Evolutionary conservation across 2,113 vertebrate species (phyloP), one percentile per base, ranked within the genome.

Genomic region (Origma solitaria): DNA sequence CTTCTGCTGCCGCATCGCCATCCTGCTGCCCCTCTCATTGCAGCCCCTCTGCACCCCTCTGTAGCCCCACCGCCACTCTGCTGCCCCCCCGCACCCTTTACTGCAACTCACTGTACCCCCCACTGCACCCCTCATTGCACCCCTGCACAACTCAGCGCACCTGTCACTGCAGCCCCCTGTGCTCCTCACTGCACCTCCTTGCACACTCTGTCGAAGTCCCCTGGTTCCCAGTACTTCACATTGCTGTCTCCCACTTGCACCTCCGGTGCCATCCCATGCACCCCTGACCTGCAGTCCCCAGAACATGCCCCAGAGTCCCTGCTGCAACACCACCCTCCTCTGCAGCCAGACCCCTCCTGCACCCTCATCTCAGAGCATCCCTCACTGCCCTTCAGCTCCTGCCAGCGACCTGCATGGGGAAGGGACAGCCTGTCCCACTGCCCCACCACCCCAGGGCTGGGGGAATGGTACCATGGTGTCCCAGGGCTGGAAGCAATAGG

Each of bases 151-250:
- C 22, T 11, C 45, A 14, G 21, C 11, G 40, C 19, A 13, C 9
- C 16, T 7, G 11, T 30, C 27, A 16, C 12, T 40, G 45, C 5
- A 15, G 16, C 49, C 30, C 21, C 11, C 54, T 15, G 37, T 38
- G 6, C 19, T 25, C 3, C 37, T 50, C 40, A 9, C 18, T 58
- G 54, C 18, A 13, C 16, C 21, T 12, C 1, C 0, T 2, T 17
- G 37, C n/a, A 7, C 5, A 1, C 35, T 9, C 21, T 1, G 7
- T 24, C 12, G 37, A 49, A 25, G 7, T 4, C 16, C 28, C 24
- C 18, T 2, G 1, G 27, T 15, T 38, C 25, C 56, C 1, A 0
- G 22, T 22, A 2, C 9, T 11, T 11, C 35, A 38, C 0, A 0
- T 4, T 0, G 0, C n/a, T 35, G 4, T 30, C 27, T 54, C 40